Percentiles rank a stretch among this genome's conserved stretches.
Evolutionary conservation across 1,140 invertebrate genomes (phyloP).

Genomic region (Drosophila azteca): DNA sequence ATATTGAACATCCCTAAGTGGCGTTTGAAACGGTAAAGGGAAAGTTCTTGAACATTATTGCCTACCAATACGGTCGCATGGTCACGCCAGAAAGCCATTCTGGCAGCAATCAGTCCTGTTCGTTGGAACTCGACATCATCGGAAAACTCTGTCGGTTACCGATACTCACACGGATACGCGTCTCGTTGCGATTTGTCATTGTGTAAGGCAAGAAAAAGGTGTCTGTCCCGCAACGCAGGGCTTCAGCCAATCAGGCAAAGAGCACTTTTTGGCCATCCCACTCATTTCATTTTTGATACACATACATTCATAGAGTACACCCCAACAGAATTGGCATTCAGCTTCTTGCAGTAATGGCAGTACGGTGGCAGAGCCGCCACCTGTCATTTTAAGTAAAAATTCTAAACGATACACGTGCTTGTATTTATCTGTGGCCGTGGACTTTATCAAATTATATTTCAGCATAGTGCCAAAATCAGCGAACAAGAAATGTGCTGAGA

Average conservation of each 20-base stretch:
- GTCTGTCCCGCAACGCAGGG: slow-evolving; percentile 5
- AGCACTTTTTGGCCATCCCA: slow-evolving; percentile 38
- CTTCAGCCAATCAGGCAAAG: slow-evolving; percentile 56
- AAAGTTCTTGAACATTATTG: too few species aligned
- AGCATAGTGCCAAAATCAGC: not conserved
- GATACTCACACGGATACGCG: slow-evolving; percentile 25
- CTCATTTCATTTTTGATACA: slow-evolving; percentile 2
- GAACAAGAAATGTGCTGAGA: too few species aligned
- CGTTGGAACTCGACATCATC: not conserved
- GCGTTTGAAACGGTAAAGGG: too few species aligned
- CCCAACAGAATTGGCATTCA: slow-evolving; percentile 15
- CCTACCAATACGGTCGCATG: too few species aligned
- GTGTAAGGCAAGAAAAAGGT: slow-evolving; percentile 45
- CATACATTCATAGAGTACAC: not conserved
- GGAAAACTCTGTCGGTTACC: slow-evolving; percentile 6
- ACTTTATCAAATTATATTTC: not conserved
- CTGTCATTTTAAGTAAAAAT: slow-evolving; percentile 6
- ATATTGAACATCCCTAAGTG: too few species aligned
- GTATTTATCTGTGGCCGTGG: too few species aligned
- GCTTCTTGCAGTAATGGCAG: slow-evolving; percentile 41
- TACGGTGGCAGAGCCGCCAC: slow-evolving; percentile 24
- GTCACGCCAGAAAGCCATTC: too few species aligned
- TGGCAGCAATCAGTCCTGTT: not conserved
- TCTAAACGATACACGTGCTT: not conserved
- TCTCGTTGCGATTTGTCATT: slow-evolving; percentile 51